These are phyloP conservation scores for Sebastes steindachneri DNA, from an alignment of 2,797 vertebrate species.

Conservation along the genomic window DNA sequence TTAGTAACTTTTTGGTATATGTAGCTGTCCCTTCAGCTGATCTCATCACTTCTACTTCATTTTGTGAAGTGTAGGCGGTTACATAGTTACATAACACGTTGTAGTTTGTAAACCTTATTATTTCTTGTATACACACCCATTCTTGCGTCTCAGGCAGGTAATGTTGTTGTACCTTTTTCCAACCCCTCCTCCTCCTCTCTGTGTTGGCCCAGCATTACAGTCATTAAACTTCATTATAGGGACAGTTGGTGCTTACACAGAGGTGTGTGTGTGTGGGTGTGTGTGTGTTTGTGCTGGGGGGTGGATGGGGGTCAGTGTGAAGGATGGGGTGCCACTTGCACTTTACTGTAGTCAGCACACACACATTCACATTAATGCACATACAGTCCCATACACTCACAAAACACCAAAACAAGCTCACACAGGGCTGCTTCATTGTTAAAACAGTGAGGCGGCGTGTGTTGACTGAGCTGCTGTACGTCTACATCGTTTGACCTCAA, in stretches of 20 bases:
- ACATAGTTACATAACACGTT: constrained; percentile 26
- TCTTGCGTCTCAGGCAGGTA: constrained; percentile 40
- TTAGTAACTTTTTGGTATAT: background rate
- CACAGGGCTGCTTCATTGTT: background rate
- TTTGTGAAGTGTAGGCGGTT: background rate
- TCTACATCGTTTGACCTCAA: constrained; percentile 8
- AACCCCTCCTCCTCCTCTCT: background rate
- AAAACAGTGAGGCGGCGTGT: background rate
- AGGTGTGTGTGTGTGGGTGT: constrained; percentile 46
- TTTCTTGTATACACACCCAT: constrained; percentile 25
- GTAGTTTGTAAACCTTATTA: constrained; percentile 48
- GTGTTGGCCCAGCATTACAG: constrained; percentile 62
- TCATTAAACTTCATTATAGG: constrained; percentile 83
- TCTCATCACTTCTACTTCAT: background rate
- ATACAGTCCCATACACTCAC: background rate
- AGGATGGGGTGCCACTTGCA: constrained; percentile 73
- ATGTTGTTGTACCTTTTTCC: constrained; percentile 38
- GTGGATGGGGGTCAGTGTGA: constrained; percentile 57
- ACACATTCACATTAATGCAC: constrained; percentile 33
- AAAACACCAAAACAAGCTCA: constrained; percentile 12
- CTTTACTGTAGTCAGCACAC: constrained; percentile 77
- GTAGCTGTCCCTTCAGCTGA: background rate
- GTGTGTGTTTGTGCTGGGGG: constrained; percentile 15
- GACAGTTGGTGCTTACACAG: constrained; percentile 74
- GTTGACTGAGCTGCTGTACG: constrained; percentile 12